These are phyloP conservation scores for Alcis repandata DNA, from an alignment of 2,888 invertebrate genomes.

Conservation along the genomic window DNA sequence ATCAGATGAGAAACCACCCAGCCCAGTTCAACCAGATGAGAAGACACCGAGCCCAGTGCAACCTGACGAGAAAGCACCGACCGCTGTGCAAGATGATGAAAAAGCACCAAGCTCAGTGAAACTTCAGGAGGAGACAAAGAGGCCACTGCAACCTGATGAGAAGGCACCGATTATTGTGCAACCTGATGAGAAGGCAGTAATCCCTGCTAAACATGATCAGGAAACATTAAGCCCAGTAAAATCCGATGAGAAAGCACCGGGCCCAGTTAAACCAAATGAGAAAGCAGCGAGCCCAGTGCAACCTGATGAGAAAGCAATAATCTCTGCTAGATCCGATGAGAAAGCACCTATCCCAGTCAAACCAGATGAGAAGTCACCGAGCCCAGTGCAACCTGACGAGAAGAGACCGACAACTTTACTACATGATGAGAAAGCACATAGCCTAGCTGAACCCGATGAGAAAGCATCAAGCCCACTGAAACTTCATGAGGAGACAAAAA, in stretches of 20 bases:
- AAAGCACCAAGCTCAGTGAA: constrained; percentile 26
- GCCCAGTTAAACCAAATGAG: neutral
- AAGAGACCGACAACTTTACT: neutral
- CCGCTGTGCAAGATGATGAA: constrained; percentile 19
- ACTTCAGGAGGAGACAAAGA: neutral
- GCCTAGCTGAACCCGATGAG: neutral
- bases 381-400: neutral
- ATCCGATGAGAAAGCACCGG: neutral
- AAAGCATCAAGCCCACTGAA: neutral
- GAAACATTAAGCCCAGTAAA: neutral
- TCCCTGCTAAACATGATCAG: constrained; percentile 24
- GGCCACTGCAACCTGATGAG: neutral
- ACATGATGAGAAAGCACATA: neutral
- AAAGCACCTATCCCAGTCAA: neutral
- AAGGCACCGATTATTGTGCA: neutral
- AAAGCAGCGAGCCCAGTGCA: constrained; percentile 24
- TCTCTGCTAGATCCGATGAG: neutral
- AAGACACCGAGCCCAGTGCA: neutral
- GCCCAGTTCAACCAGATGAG: constrained; percentile 8
- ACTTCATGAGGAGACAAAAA: neutral
- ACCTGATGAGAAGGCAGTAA: constrained; percentile 27
- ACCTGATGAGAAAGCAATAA: constrained; percentile 27
- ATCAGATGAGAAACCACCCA: neutral
- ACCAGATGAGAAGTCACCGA: neutral
- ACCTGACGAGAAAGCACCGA: constrained; percentile 20